Percentiles rank a stretch among this genome's conserved stretches.
These are phyloP conservation scores for Lycia hirtaria DNA, from an alignment of 2,888 invertebrate genomes.

Conservation along the genomic window DNA sequence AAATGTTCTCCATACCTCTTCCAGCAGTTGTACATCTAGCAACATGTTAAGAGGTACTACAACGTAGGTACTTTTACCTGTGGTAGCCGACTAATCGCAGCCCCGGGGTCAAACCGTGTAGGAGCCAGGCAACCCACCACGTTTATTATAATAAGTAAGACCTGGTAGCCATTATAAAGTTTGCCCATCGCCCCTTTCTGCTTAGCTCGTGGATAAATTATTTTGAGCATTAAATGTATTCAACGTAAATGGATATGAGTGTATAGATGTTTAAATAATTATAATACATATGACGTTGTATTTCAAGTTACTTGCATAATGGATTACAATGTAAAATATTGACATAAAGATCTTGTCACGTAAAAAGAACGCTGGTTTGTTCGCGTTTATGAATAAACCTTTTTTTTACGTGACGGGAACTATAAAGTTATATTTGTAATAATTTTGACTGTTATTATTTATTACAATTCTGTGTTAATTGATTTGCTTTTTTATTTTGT, in stretches of 20 bases:
- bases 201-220: slow-evolving; percentile 53
- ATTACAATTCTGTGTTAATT: too few relatives aligned
- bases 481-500: too few relatives aligned
- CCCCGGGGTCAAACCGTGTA: slow-evolving; percentile 80
- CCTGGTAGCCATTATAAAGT: slow-evolving; percentile 70
- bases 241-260: slow-evolving; percentile 5
- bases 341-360: too few relatives aligned
- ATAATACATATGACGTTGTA: too few relatives aligned
- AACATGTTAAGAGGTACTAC: slow-evolving; percentile 64
- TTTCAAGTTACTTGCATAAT: background rate
- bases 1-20: slow-evolving; percentile 37
- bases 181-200: slow-evolving; percentile 70
- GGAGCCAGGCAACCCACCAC: slow-evolving; percentile 70
- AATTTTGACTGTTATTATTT: too few relatives aligned
- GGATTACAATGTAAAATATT: too few relatives aligned
- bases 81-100: slow-evolving; percentile 79
- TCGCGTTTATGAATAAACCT: too few relatives aligned
- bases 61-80: slow-evolving; percentile 57
- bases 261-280: background rate
- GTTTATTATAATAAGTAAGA: slow-evolving; percentile 84
- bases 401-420: too few relatives aligned
- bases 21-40: slow-evolving; percentile 48
- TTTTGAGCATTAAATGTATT: slow-evolving; percentile 43
- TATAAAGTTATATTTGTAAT: too few relatives aligned
- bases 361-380: too few relatives aligned